Evolutionary conservation across 1,140 invertebrate genomes (phyloP), one percentile per base, ranked within the genome.

Genomic region (Diorhabda carinulata): DNA sequence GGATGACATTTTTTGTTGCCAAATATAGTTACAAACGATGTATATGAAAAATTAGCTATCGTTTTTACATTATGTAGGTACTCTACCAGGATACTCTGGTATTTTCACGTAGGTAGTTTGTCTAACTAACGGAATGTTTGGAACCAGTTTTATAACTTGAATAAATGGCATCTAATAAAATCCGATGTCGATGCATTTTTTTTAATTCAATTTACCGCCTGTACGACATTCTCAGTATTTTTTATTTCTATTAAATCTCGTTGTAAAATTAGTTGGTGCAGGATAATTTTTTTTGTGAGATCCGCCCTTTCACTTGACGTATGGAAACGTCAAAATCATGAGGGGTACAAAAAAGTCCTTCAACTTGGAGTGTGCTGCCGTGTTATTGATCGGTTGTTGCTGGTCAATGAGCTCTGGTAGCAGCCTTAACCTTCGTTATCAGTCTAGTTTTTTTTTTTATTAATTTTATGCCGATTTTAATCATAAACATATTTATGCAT

Each of bases 381-480:
- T 52, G 5, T 5, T 52, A 52, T 52, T 52, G 45, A 59, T 44
- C 66, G 40, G 8, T 43, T 60, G n/a, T 6, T 71, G 64, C 61
- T 72, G 73, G 73, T 72, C 73, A 74, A 64, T 75, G 73, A 71
- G 73, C 70, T 71, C 64, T 65, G 45, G 44, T 47, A 59, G 67
- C 71, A 75, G 70, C 73, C 73, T 75, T 75, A 69, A 75, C 73
- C 73, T 75, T 75, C 70, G 63, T 5, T 69, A 59, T 59, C 45
- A 52, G 45, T 6, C 5, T 52, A 52, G 5, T 52, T 5, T 52
- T 9, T 52, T 52, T 25, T 25, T 25, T 25, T 25, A 25, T 25
- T 25, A 25, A 25, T 25, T 25, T 25, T 52, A 52, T 52, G 8
- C 45, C 8, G 45, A 52, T 52, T 52, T 5, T 9, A 52, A 9